Evolutionary conservation across 1,140 invertebrate genomes (phyloP).

Genomic region (Drosophila littoralis): DNA sequence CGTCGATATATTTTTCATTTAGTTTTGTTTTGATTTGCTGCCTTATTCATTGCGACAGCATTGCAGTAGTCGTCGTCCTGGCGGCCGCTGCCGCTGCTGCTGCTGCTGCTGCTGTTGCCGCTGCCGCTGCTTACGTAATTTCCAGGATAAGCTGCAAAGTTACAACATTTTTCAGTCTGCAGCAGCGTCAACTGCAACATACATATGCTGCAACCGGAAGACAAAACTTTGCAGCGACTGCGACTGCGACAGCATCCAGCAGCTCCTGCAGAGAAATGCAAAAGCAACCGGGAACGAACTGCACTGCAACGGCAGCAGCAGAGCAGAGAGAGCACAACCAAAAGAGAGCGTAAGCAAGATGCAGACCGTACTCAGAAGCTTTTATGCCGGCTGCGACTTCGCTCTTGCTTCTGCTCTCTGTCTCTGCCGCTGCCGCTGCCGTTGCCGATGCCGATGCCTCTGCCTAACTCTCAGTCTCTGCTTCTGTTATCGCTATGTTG

Average conservation of each 20-base stretch:
- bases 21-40: constrained; percentile 82
- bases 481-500: constrained; percentile 31
- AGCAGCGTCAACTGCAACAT: constrained; percentile 40
- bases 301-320: constrained; percentile 24
- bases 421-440: constrained; percentile 10
- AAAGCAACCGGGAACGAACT: constrained; percentile 44
- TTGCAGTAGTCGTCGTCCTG: constrained; percentile 77
- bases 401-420: not conserved
- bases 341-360: constrained; percentile 2
- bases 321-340: constrained; percentile 42
- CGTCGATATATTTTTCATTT: constrained; percentile 82
- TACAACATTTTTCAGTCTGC: constrained; percentile 72
- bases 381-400: constrained; percentile 50
- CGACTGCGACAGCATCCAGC: constrained; percentile 42
- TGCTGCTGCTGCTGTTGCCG: constrained; percentile 58
- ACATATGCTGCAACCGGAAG: constrained; percentile 67
- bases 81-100: constrained; percentile 40
- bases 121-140: constrained; percentile 75
- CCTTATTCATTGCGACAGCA: constrained; percentile 82
- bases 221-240: constrained; percentile 48
- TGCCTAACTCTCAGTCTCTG: not conserved
- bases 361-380: constrained; percentile 41
- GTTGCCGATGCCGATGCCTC: not conserved
- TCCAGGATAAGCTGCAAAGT: constrained; percentile 82
- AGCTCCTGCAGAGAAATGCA: constrained; percentile 41